phyloP scores from a whole-genome alignment of 2,888 invertebrate genomes.

The Tromatobia lineatoria region DNA sequence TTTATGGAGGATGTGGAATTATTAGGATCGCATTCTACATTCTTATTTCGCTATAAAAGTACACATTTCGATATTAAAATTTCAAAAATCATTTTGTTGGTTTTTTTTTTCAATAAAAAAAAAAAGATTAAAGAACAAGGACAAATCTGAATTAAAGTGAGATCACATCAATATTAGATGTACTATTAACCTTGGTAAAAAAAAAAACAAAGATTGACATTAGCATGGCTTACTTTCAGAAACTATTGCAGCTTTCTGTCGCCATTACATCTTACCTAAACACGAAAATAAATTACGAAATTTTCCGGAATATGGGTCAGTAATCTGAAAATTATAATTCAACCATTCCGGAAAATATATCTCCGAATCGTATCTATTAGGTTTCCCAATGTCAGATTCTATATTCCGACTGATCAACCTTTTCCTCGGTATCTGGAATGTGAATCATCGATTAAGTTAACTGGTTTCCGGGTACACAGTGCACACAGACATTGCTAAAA shows the following conservation, averaged over 20 bases:
- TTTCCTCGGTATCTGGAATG: conserved; percentile 53
- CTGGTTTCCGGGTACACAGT: conserved; percentile 27
- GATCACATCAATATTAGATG: too few species aligned
- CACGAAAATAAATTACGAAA: conserved; percentile 20
- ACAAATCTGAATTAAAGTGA: too few species aligned
- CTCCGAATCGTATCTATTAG: background rate
- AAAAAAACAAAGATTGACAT: background rate
- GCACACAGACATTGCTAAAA: conserved; percentile 27
- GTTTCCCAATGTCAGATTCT: background rate
- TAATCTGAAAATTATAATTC: background rate
- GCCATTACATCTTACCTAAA: background rate
- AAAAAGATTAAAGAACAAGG: too few species aligned
- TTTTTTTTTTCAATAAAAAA: too few species aligned
- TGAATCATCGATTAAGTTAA: conserved; percentile 71
- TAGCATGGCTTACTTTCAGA: background rate
- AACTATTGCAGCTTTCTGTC: background rate
- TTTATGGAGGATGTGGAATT: too few species aligned
- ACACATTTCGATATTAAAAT: too few species aligned
- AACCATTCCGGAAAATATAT: background rate
- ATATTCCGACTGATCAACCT: conserved; percentile 17
- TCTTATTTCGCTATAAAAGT: too few species aligned
- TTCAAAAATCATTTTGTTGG: too few species aligned
- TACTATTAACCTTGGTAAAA: too few species aligned
- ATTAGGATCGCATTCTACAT: too few species aligned
- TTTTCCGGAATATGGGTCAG: conserved; percentile 5